phyloP scores from a whole-genome alignment of 2,797 vertebrate species.

The Pseudopleuronectes americanus region DNA sequence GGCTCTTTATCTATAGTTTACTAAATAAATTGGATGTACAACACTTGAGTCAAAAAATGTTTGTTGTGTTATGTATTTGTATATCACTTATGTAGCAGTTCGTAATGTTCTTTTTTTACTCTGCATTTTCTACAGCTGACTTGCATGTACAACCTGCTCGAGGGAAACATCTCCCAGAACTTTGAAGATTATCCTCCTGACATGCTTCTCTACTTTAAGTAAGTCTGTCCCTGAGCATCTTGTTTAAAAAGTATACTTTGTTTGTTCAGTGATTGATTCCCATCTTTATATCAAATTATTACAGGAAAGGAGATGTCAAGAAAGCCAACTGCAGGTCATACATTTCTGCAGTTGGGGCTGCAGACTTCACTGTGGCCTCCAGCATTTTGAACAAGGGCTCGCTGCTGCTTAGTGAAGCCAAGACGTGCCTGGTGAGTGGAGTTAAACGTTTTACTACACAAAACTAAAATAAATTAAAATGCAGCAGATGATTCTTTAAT shows the following conservation, averaged over 20 bases:
- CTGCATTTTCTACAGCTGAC: slow-evolving; percentile 63
- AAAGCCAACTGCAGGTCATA: slow-evolving; percentile 69
- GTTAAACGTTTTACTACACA: background rate
- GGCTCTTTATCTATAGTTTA: background rate
- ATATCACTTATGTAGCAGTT: background rate
- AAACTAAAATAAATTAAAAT: background rate
- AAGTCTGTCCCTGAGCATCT: slow-evolving; percentile 25
- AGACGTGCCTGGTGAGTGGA: slow-evolving; percentile 72
- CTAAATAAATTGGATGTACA: background rate
- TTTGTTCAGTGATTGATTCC: background rate
- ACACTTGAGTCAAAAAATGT: background rate
- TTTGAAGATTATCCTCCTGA: slow-evolving; percentile 76
- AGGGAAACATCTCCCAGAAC: slow-evolving; percentile 34
- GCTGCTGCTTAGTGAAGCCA: slow-evolving; percentile 61
- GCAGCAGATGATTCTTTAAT: background rate
- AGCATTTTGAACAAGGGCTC: slow-evolving; percentile 53
- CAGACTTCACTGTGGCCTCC: slow-evolving; percentile 75
- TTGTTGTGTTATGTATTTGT: background rate
- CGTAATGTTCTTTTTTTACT: background rate
- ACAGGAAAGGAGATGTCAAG: slow-evolving; percentile 64
- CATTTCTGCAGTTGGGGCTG: slow-evolving; percentile 61
- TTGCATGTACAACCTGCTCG: slow-evolving; percentile 76
- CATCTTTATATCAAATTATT: slow-evolving; percentile 11
- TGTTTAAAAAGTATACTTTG: background rate
- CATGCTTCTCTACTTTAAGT: slow-evolving; percentile 78